Percentiles rank a stretch among this genome's conserved stretches.
Conservation (phyloP, 2,888 invertebrate species). For the Diadegma fenestrale region DNA sequence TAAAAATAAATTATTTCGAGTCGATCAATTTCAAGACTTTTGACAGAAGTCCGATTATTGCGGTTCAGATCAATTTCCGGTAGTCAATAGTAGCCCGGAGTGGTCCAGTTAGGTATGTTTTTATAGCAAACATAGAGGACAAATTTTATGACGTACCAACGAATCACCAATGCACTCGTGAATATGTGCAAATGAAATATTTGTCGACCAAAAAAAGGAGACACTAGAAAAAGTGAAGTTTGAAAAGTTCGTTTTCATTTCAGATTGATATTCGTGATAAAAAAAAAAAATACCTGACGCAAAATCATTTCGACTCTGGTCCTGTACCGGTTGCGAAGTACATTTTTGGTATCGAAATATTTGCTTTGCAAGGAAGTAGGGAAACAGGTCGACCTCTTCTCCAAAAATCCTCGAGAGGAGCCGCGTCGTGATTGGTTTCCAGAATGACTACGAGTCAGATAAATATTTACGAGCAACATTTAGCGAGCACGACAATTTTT, state of each 20-base stretch:
- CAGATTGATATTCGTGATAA: too few species aligned
- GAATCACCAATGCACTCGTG: background rate
- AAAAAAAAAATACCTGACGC: too few species aligned
- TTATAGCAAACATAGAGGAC: background rate
- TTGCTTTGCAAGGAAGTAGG: background rate
- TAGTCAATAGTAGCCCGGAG: background rate
- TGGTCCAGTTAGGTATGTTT: constrained; percentile 6
- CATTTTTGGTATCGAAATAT: background rate
- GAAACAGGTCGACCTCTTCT: background rate
- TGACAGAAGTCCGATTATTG: constrained; percentile 3
- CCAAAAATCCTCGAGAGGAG: background rate
- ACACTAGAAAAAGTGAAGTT: background rate
- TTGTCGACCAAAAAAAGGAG: background rate
- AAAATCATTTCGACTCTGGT: too few species aligned
- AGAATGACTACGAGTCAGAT: background rate
- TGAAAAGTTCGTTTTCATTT: too few species aligned
- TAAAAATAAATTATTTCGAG: background rate
- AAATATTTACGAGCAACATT: too few species aligned
- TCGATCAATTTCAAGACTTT: background rate
- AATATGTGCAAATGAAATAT: background rate
- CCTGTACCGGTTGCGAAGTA: too few species aligned
- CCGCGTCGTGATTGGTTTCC: background rate
- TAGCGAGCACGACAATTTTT: too few species aligned
- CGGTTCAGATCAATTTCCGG: background rate
- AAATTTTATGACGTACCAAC: background rate